Evolutionary conservation across 2,113 vertebrate species (phyloP).

Genomic region (Falco punctatus): DNA sequence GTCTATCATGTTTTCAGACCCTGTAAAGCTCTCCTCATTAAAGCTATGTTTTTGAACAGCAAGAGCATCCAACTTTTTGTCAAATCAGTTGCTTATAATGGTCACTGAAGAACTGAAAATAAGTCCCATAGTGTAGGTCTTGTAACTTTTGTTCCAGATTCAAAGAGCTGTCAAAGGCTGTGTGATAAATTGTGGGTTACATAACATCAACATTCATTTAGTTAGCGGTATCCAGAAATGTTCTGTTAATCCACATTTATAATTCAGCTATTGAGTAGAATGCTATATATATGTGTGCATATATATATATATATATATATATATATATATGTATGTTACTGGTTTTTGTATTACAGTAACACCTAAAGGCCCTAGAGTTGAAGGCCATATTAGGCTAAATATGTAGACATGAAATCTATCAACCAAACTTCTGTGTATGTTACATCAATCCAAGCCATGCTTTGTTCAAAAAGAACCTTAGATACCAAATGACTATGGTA

Average conservation of each 20-base stretch:
- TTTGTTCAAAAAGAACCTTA: not conserved
- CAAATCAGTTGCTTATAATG: not conserved
- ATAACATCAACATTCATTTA: not conserved
- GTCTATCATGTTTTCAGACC: not conserved
- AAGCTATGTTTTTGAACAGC: slow-evolving; percentile 14
- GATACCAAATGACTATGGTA: not conserved
- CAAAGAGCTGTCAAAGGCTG: not conserved
- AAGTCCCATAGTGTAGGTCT: not conserved
- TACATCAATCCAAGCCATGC: not conserved
- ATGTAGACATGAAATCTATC: not conserved
- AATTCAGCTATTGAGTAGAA: not conserved
- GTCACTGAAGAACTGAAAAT: not conserved
- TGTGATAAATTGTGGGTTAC: not conserved
- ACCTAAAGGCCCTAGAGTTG: not conserved
- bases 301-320: not conserved
- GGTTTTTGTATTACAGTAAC: not conserved
- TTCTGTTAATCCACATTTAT: not conserved
- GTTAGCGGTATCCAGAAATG: not conserved
- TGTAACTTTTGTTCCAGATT: not conserved
- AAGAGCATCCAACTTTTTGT: not conserved
- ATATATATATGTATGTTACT: not conserved
- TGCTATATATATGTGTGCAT: rapidly evolving
- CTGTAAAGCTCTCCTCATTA: slow-evolving; percentile 32
- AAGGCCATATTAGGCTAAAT: not conserved
- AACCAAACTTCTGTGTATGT: not conserved